Base-by-base conservation (phyloP, 53 echinoderm and acorn worm species). In the Antedon mediterranea region DNA sequence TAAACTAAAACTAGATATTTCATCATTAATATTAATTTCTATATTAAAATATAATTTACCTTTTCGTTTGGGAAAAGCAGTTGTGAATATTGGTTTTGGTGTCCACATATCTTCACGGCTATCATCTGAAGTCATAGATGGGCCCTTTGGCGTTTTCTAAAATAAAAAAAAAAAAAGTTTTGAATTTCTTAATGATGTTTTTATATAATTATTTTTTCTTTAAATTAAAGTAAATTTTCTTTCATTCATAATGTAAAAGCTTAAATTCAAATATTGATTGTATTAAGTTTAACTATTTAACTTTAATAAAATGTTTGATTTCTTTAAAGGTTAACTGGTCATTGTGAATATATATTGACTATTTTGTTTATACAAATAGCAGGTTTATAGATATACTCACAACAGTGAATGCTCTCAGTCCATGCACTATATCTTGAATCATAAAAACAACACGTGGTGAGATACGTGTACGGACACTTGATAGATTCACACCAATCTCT, bases 11-110 rank as follows among this genome's bases (percentile, higher is more conserved):
- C n/a, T n/a, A n/a, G n/a, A n/a, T n/a, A 37, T 37, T 6, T 37
- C 37, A 37, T 37, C 11, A 37, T 37, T 37, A 37, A 6, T 37
- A 37, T 37, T 37, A 37, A 37, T 37, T 6, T 6, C 4, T 4
- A 37, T 6, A 11, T 37, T n/a, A 6, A 9, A 15, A 57, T 11
- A 23, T 57, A 57, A 29, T 20, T n/a, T 81, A 92, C 92, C 92
- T 89, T 89, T 92, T 79, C 93, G 82, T 77, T 90, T 88, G 77
- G 90, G 88, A 74, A 93, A 93, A 32, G 90, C 90, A 42, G 90
- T 90, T 2, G 93, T 90, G 87, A 93, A 93, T 77, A 93, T 90
- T 13, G 93, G 93, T 75, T 93, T 93, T 30, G 93, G 89, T 30
- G 90, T 82, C 93, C 93, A 93, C 74, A 93, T 83, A 43, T 93